phyloP scores from a whole-genome alignment of 2,797 vertebrate species.

The Clarias laeviceps region DNA sequence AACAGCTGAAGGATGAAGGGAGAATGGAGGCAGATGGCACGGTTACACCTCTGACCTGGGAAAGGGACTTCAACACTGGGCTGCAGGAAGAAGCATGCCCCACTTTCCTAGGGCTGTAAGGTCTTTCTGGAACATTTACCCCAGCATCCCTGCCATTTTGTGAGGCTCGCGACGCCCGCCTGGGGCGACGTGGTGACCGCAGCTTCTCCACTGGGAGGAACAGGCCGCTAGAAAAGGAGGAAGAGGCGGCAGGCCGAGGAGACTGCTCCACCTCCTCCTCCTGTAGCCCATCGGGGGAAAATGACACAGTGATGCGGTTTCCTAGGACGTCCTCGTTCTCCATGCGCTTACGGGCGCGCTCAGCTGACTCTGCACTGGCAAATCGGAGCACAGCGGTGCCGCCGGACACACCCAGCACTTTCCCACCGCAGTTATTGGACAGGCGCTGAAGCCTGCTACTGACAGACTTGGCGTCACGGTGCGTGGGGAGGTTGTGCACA shows the following conservation, averaged over 20 bases:
- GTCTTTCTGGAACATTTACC: slow-evolving; percentile 76
- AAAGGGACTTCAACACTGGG: slow-evolving; percentile 73
- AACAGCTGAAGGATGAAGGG: slow-evolving; percentile 52
- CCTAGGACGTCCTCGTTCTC: slow-evolving; percentile 98
- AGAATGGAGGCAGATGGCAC: slow-evolving; percentile 63
- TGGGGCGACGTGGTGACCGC: slow-evolving; percentile 86
- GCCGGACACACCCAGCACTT: slow-evolving; percentile 89
- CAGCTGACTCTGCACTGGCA: slow-evolving; percentile 86
- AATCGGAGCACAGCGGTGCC: slow-evolving; percentile 92
- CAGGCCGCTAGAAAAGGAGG: slow-evolving; percentile 57
- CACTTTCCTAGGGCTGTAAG: slow-evolving; percentile 85
- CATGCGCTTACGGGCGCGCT: slow-evolving; percentile 93
- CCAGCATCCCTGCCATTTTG: slow-evolving; percentile 70
- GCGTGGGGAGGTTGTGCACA: slow-evolving; percentile 94
- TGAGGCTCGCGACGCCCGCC: slow-evolving; percentile 81
- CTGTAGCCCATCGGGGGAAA: slow-evolving; percentile 79
- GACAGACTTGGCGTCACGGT: slow-evolving; percentile 90
- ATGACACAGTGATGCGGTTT: slow-evolving; percentile 87
- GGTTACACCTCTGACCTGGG: slow-evolving; percentile 88
- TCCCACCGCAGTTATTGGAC: slow-evolving; percentile 97
- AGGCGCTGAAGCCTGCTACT: slow-evolving; percentile 91
- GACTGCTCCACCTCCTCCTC: slow-evolving; percentile 71
- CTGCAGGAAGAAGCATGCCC: slow-evolving; percentile 70
- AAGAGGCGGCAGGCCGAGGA: slow-evolving; percentile 54
- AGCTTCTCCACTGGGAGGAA: slow-evolving; percentile 83